phyloP scores from a whole-genome alignment of 2,797 vertebrate species.

The Petrocephalus schoutedeni region DNA sequence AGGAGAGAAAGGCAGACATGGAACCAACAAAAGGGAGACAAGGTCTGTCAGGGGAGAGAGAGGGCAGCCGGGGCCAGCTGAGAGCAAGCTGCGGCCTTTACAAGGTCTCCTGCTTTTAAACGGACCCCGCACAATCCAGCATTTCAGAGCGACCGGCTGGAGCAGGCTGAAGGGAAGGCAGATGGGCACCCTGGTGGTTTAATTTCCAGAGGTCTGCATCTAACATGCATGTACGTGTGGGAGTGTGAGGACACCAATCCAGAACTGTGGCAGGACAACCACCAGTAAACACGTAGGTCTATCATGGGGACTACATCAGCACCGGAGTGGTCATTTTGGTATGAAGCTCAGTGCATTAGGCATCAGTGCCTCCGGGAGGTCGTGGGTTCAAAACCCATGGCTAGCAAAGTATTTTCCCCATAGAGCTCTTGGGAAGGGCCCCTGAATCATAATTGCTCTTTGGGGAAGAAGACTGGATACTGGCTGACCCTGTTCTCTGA shows the following conservation, averaged over 20 bases:
- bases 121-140: not conserved
- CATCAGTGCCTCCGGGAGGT: not conserved
- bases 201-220: too few relatives aligned
- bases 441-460: not conserved
- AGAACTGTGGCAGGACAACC: not conserved
- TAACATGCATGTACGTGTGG: not conserved
- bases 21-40: not conserved
- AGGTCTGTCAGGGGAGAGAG: not conserved
- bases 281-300: not conserved
- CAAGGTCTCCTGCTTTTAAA: not conserved
- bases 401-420: not conserved
- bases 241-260: not conserved
- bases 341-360: too few relatives aligned
- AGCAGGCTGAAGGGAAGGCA: not conserved
- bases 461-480: not conserved
- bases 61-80: not conserved
- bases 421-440: not conserved
- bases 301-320: not conserved
- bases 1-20: not conserved
- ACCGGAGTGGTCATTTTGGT: too few relatives aligned
- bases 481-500: not conserved
- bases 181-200: not conserved
- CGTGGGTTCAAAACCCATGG: not conserved
- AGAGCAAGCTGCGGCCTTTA: not conserved
- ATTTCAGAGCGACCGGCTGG: not conserved